A percentile compares a stretch with the other conserved stretches of the same genome.
These are phyloP conservation scores for Rotaria magnacalcarata DNA, from an alignment of 2,888 invertebrate genomes.

Conservation along the genomic window DNA sequence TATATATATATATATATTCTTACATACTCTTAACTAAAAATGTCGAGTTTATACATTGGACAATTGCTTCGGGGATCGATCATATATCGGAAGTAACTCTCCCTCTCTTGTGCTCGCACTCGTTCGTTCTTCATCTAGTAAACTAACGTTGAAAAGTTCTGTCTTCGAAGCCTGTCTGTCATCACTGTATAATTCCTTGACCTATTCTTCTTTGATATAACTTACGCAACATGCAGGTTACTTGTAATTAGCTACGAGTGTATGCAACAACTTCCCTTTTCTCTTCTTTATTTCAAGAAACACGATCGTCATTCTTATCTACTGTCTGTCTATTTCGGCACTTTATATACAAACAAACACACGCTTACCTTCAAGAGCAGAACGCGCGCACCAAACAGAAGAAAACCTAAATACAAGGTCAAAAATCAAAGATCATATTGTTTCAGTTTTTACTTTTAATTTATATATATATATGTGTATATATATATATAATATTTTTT, in stretches of 20 bases:
- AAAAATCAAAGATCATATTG: neutral
- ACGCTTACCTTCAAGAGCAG: neutral
- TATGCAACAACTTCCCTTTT: neutral
- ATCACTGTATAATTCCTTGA: neutral
- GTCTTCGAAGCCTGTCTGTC: conserved; percentile 14
- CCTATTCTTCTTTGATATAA: neutral
- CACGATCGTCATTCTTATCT: conserved; percentile 14
- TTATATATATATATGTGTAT: too few species aligned
- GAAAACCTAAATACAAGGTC: conserved; percentile 7
- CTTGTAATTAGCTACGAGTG: conserved; percentile 7
- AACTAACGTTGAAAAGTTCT: neutral
- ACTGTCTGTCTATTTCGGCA: neutral
- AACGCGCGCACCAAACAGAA: neutral
- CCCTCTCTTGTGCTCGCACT: neutral
- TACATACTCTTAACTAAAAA: neutral
- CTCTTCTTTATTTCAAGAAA: conserved; percentile 6
- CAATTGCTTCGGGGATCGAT: conserved; percentile 1
- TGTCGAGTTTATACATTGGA: neutral
- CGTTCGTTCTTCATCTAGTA: neutral
- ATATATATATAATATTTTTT: neutral
- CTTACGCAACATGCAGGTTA: conserved; percentile 14
- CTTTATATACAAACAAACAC: neutral
- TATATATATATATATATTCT: neutral
- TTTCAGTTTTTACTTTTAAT: neutral
- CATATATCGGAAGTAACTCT: neutral